Base-by-base conservation (phyloP, 30 jellyfish, hydroid and myxozoan species). In the Sanderia malayensis region DNA sequence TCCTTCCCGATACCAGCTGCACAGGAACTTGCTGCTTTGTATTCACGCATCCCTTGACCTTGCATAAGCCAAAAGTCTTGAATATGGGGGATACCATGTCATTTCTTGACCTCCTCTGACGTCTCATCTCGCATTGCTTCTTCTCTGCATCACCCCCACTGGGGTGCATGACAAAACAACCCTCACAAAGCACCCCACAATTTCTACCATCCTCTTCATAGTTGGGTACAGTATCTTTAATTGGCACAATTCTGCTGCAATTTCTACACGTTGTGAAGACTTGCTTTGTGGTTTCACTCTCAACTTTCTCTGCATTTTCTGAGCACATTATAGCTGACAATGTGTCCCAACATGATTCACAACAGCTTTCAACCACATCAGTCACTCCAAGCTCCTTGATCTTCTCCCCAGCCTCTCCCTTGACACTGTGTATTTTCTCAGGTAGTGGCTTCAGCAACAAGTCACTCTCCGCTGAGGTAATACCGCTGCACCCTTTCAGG, bases 1-100 rank as follows among this genome's bases (percentile, higher is more conserved):
- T 62, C 65, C 68, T 59, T 26, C 92, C 79, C 4, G 84, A 80
- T 1, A 80, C 92, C 53, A 80, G 84, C 31, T 57, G 81, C 13
- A 65, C 73, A 15, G 76, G 86, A 11, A 58, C 78, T 46, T 52
- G 44, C 49, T 67, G 73, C 52, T 84, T 84, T 24, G 81, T 71
- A 59, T 57, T 67, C 19, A 80, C 81, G 31, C 92, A 80, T 8
- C 78, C 78, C 32, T 57, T 80, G 1, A 74, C 92, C 31, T 44
- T 62, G 65, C 92, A 80, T 31, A 68, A 34, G 22, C 92, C 92
- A 0, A 23, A 22, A 31, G 70, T 53, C 27, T 67, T 61, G 26
- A 47, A 17, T 9, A 46, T 46, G 34, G 67, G 63, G 8, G 55
- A 41, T 41, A 15, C 64, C 81, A 62, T 45, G 29, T 8, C 46